Conservation (phyloP, 2,113 vertebrate genomes). For the Origma solitaria region DNA sequence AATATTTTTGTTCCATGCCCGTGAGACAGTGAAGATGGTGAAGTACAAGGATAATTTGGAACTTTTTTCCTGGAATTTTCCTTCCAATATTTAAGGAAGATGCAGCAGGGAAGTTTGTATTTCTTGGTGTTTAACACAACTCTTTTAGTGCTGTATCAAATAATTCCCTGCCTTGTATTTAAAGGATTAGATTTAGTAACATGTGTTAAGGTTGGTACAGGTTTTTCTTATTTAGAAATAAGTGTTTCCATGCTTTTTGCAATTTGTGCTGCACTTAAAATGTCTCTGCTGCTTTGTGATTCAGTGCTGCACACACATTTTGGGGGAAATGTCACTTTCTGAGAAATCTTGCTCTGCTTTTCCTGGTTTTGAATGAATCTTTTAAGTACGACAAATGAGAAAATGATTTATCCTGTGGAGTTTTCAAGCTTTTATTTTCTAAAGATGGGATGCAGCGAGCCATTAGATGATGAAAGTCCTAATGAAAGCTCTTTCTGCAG, state of each 20-base stretch:
- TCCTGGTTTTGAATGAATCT: conserved; percentile 38
- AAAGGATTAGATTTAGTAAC: conserved; percentile 66
- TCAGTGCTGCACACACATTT: conserved; percentile 47
- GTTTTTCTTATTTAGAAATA: conserved; percentile 77
- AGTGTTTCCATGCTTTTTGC: conserved; percentile 74
- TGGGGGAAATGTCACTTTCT: conserved; percentile 66
- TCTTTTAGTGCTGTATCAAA: conserved; percentile 45
- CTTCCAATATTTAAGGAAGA: not conserved
- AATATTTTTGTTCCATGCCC: not conserved
- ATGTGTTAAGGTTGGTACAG: conserved; percentile 58
- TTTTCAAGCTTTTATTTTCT: not conserved
- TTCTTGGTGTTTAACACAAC: conserved; percentile 30
- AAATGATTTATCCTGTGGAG: conserved; percentile 18
- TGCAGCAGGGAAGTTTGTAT: conserved; percentile 4
- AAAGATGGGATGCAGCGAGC: not conserved
- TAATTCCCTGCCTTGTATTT: conserved; percentile 45
- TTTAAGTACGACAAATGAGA: conserved; percentile 36
- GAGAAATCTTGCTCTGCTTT: conserved; percentile 34
- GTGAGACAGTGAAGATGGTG: not conserved
- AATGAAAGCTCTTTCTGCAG: not conserved
- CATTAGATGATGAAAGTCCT: not conserved
- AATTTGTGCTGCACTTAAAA: conserved; percentile 75
- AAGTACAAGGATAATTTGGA: not conserved
- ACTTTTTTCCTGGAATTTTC: not conserved
- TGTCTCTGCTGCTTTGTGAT: conserved; percentile 71